Conservation (phyloP, 2,113 vertebrate genomes). For the Rhipidura dahli region DNA sequence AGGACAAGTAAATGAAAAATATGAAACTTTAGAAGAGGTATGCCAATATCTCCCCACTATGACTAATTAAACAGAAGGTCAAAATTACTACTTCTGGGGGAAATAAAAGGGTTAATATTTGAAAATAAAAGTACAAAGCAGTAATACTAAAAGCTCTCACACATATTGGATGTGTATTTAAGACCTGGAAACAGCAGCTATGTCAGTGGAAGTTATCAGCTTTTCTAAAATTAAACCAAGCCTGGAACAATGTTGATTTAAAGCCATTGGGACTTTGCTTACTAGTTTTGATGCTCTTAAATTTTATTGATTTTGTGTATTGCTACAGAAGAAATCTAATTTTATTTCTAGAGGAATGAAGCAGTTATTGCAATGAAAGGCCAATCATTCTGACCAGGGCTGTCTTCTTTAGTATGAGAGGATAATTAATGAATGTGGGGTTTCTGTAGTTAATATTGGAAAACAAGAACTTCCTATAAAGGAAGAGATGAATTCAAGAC, state of each 20-base stretch:
- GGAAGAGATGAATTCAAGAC: background rate
- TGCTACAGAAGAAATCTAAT: background rate
- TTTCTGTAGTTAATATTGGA: background rate
- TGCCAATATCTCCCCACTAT: background rate
- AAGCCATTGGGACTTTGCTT: background rate
- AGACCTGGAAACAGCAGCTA: background rate
- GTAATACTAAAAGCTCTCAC: background rate
- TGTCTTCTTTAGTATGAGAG: background rate
- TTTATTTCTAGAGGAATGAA: background rate
- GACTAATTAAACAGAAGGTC: background rate
- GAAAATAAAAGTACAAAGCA: background rate
- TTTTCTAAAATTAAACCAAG: background rate
- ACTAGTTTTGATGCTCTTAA: background rate
- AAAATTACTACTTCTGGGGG: background rate
- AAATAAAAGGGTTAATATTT: background rate
- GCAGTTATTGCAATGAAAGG: background rate
- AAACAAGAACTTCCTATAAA: background rate
- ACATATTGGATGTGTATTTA: background rate
- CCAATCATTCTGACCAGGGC: background rate
- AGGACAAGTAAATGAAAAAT: background rate
- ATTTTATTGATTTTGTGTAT: background rate
- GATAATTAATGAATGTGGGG: background rate
- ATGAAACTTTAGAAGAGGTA: background rate
- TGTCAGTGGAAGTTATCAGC: background rate
- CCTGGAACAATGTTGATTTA: background rate